These are phyloP conservation scores for Dendroctonus ponderosae DNA, from an alignment of 1,140 invertebrate genomes.

Conservation along the genomic window DNA sequence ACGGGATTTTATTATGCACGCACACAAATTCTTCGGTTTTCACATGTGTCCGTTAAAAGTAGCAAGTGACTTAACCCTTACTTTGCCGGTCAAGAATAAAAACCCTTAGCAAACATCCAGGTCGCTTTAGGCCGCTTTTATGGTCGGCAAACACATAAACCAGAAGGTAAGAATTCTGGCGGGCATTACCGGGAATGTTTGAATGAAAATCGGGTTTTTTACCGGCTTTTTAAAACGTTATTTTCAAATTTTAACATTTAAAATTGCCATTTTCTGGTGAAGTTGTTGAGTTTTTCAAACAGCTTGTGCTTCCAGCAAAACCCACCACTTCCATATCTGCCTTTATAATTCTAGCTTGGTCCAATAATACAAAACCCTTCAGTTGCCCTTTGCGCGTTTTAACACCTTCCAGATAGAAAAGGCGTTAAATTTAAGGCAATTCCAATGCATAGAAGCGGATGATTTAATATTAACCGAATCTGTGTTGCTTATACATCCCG, in stretches of 20 bases:
- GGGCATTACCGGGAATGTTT: neutral
- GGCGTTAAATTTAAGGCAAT: slow-evolving; percentile 17
- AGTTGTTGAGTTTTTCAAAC: too few relatives aligned
- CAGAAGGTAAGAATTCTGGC: slow-evolving; percentile 26
- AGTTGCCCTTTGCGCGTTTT: too few relatives aligned
- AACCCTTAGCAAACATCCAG: slow-evolving; percentile 28
- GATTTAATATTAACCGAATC: slow-evolving; percentile 26
- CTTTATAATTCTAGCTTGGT: too few relatives aligned
- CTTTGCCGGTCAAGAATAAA: slow-evolving; percentile 28
- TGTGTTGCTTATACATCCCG: slow-evolving; percentile 9
- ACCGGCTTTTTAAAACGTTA: neutral
- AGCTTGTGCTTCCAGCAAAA: too few relatives aligned
- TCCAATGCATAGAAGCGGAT: slow-evolving; percentile 10
- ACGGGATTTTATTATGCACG: slow-evolving; percentile 20
- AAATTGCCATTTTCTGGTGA: too few relatives aligned
- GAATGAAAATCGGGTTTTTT: neutral
- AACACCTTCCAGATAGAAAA: neutral
- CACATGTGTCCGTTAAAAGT: slow-evolving; percentile 36
- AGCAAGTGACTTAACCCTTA: slow-evolving; percentile 33
- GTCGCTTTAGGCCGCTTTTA: slow-evolving; percentile 25
- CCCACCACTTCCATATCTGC: too few relatives aligned
- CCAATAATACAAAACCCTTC: too few relatives aligned
- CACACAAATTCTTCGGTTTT: slow-evolving; percentile 28
- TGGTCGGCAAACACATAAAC: slow-evolving; percentile 33
- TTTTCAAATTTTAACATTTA: neutral